phyloP scores from a whole-genome alignment of 2,797 vertebrate genomes.

The Gymnopithys bicolor region DNA sequence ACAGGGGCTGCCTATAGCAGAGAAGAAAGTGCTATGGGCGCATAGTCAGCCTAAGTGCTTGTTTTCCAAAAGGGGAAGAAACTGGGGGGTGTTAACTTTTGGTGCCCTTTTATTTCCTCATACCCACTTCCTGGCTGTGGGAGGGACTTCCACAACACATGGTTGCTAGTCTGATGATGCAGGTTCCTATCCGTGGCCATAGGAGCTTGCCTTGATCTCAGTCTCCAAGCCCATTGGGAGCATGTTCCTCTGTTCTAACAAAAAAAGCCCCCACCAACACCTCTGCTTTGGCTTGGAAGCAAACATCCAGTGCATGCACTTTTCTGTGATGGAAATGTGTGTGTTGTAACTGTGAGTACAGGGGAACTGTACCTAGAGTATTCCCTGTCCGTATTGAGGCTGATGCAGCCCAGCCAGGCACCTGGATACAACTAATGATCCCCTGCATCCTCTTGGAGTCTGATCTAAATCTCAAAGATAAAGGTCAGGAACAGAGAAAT shows the following conservation, averaged over 20 bases:
- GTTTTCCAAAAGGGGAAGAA: neutral
- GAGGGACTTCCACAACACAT: neutral
- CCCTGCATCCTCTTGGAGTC: neutral
- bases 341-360: neutral
- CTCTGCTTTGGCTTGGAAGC: neutral
- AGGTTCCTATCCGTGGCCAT: neutral
- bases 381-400: neutral
- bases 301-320: neutral
- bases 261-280: neutral
- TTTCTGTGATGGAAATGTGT: neutral
- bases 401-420: neutral
- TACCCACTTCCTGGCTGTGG: neutral
- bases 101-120: neutral
- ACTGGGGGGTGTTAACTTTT: neutral
- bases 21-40: neutral
- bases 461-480: neutral
- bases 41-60: neutral
- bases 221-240: neutral
- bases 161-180: neutral
- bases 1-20: neutral
- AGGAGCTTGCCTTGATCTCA: neutral
- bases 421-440: neutral
- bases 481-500: neutral
- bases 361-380: neutral
- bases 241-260: neutral